phyloP scores from a whole-genome alignment of 2,888 invertebrate genomes.

The Mesorhabditis spiculigera region DNA sequence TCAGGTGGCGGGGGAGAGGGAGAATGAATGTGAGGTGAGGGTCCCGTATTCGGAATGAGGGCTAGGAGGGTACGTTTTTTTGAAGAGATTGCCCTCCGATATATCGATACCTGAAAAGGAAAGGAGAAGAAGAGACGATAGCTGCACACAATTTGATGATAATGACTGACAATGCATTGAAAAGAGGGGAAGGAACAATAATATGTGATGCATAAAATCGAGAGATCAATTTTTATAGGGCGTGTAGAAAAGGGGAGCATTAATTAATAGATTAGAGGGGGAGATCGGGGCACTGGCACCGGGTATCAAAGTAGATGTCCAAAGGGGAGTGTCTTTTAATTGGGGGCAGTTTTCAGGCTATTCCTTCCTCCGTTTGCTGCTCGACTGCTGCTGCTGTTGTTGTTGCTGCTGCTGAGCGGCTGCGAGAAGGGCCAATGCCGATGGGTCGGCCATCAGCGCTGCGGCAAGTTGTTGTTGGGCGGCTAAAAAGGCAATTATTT shows the following conservation, averaged over 20 bases:
- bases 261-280: not conserved
- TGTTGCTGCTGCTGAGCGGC: not conserved
- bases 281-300: not conserved
- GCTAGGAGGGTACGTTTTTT: not conserved
- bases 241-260: not conserved
- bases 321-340: not conserved
- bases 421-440: constrained; percentile 1
- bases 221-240: not conserved
- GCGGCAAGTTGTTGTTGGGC: not conserved
- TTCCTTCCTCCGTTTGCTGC: not conserved
- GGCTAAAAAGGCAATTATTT: not conserved
- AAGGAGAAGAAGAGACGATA: not conserved
- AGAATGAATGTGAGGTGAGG: constrained; percentile 3
- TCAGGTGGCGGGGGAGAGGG: not conserved
- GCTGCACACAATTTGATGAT: not conserved
- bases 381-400: too few species aligned
- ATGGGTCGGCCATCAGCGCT: not conserved
- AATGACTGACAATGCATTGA: too few species aligned
- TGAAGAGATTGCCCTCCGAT: not conserved
- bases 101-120: not conserved
- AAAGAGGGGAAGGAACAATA: too few species aligned
- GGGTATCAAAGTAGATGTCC: not conserved
- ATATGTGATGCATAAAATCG: not conserved
- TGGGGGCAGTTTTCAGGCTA: not conserved
- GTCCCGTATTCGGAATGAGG: not conserved